These are phyloP conservation scores for Netelia virgata DNA, from an alignment of 2,888 invertebrate genomes.

Conservation along the genomic window DNA sequence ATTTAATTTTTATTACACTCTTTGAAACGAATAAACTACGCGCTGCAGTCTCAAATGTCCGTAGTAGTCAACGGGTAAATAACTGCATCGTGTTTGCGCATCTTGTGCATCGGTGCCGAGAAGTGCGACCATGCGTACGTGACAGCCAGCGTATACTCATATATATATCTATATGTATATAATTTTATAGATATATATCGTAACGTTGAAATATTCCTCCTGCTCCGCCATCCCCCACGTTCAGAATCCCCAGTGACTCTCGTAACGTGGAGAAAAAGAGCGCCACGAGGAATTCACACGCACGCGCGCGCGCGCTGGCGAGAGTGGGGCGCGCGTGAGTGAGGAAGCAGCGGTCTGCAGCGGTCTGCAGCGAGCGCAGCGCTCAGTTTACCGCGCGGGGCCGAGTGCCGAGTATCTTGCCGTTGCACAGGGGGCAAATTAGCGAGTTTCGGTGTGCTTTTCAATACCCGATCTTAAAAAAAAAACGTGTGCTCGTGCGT, in stretches of 20 bases:
- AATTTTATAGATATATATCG: background rate
- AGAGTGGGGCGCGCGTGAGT: slow-evolving; percentile 62
- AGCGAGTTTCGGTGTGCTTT: too few relatives aligned
- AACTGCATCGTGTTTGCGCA: background rate
- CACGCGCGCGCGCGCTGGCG: slow-evolving; percentile 39
- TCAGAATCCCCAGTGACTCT: slow-evolving; percentile 29
- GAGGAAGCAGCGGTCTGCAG: slow-evolving; percentile 25
- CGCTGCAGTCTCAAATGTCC: too few relatives aligned
- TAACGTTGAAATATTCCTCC: too few relatives aligned
- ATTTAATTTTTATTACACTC: background rate
- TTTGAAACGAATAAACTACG: background rate
- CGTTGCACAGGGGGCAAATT: background rate
- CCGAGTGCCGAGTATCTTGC: slow-evolving; percentile 44
- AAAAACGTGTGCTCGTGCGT: background rate
- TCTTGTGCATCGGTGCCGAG: background rate
- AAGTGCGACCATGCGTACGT: slow-evolving; percentile 58
- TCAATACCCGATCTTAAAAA: too few relatives aligned
- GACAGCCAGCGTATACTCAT: slow-evolving; percentile 47
- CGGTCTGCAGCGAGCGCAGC: slow-evolving; percentile 37
- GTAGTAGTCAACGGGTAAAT: background rate
- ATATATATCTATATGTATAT: too few relatives aligned
- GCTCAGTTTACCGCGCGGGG: slow-evolving; percentile 46
- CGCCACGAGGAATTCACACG: slow-evolving; percentile 50
- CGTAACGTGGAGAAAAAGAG: slow-evolving; percentile 22
- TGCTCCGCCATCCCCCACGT: slow-evolving; percentile 5